Percentiles rank a stretch among this genome's conserved stretches.
phyloP scores from a whole-genome alignment of 2,797 vertebrate genomes.

The Chaunax sp. region DNA sequence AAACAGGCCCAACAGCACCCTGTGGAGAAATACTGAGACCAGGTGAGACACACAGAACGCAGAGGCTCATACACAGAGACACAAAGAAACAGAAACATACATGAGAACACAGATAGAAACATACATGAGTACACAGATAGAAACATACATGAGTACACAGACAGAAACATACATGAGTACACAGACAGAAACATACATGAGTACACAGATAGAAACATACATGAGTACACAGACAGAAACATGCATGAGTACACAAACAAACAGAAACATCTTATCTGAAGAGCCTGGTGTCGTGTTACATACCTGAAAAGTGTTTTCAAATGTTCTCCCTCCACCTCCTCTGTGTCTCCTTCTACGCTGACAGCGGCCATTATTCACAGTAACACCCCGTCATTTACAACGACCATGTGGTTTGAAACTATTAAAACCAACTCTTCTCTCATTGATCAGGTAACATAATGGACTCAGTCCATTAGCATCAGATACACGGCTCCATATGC shows the following conservation, averaged over 20 bases:
- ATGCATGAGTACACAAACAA: neutral
- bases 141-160: too few relatives aligned
- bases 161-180: neutral
- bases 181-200: neutral
- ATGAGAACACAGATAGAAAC: too few relatives aligned
- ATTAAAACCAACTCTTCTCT: slow-evolving; percentile 27
- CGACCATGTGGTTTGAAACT: slow-evolving; percentile 19
- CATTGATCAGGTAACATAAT: slow-evolving; percentile 2
- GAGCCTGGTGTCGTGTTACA: too few relatives aligned
- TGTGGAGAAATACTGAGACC: slow-evolving; percentile 67
- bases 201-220: too few relatives aligned
- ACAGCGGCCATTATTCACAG: slow-evolving; percentile 24
- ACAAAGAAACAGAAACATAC: slow-evolving; percentile 5
- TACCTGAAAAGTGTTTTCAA: too few relatives aligned
- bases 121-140: neutral
- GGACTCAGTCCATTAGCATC: slow-evolving; percentile 36
- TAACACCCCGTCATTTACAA: slow-evolving; percentile 39
- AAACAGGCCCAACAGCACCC: slow-evolving; percentile 63
- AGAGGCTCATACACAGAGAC: slow-evolving; percentile 15
- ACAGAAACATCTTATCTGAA: too few relatives aligned
- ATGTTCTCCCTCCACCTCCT: slow-evolving; percentile 6
- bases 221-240: neutral
- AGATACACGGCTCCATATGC: slow-evolving; percentile 9
- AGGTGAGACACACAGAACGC: slow-evolving; percentile 56
- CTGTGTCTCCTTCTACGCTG: slow-evolving; percentile 1